Evolutionary conservation across 2,113 vertebrate species (phyloP), one percentile per base, ranked within the genome.

Genomic region (Girardinichthys multiradiatus): DNA sequence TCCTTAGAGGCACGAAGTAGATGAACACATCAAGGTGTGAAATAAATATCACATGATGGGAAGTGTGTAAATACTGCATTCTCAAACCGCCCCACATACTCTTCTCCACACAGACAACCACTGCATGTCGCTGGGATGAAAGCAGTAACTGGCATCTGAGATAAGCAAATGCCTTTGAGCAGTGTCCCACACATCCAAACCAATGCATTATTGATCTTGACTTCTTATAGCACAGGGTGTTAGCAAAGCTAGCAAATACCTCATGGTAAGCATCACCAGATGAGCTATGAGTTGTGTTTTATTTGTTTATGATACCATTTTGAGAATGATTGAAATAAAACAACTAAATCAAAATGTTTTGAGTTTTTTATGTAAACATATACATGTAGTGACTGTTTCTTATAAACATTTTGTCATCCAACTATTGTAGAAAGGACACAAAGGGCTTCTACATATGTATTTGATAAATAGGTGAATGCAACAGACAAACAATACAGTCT

Each of bases 161-260:
- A 93, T 92, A 93, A 91, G 90, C 87, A 90, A 90, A 91, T 90
- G 91, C 91, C 91, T 92, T 90, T 91, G 89, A 91, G 90, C 87
- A 72, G 68, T 74, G 59, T 90, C 87, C 86, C 89, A 92, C 91
- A 92, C 92, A 93, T 93, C 90, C 87, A 86, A 63, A 67, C 81
- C 74, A 69, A 92, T 94, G 91, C 91, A 94, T 93, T 94, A 94
- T 93, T 94, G 92, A 94, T 94, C 89, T 72, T 90, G 85, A 90
- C 83, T 87, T 82, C 83, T 86, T 84, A 86, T 84, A 83, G 83
- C 84, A 82, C 66, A 75, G 81, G 88, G 83, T 78, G 83, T 88
- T 89, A 88, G 83, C 83, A 63, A 24, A 35, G 81, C 88, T 67
- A 78, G 82, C 74, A 83, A 74, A 90, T 80, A 75, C 80, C 88